phyloP scores from a whole-genome alignment of 2,113 vertebrate species.

The Dinomys branickii region DNA sequence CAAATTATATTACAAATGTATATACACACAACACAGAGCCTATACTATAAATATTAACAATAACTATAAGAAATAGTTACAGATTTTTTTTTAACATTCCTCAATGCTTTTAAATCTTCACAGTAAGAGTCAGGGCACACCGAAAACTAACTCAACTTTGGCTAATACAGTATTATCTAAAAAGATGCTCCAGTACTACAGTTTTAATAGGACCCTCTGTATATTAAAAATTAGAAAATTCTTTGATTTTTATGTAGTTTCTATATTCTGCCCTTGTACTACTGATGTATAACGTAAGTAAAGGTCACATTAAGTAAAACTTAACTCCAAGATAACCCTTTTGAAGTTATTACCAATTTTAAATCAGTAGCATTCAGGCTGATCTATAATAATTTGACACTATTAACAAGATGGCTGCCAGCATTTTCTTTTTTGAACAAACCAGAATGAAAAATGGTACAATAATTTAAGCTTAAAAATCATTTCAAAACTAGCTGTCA shows the following conservation, averaged over 20 bases:
- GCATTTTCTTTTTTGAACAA: neutral
- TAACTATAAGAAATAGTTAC: neutral
- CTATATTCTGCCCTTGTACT: neutral
- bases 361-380: neutral
- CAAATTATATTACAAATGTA: neutral
- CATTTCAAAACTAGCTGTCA: slow-evolving; percentile 30
- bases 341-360: slow-evolving; percentile 18
- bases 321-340: neutral
- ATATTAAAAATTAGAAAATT: neutral
- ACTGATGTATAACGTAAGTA: slow-evolving; percentile 15
- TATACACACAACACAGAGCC: neutral
- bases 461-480: slow-evolving; percentile 31
- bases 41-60: neutral
- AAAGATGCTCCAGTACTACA: neutral
- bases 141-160: neutral
- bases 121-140: neutral
- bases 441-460: neutral
- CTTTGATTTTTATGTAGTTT: neutral
- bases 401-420: slow-evolving; percentile 49
- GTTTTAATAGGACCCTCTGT: neutral
- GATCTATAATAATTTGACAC: neutral
- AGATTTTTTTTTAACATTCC: neutral
- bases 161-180: neutral
- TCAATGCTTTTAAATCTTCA: slow-evolving; percentile 16
- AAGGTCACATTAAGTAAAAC: neutral